A percentile compares a stretch with the other conserved stretches of the same genome.
phyloP scores from a whole-genome alignment of 2,888 invertebrate species.

The Microctonus aethiopoides region DNA sequence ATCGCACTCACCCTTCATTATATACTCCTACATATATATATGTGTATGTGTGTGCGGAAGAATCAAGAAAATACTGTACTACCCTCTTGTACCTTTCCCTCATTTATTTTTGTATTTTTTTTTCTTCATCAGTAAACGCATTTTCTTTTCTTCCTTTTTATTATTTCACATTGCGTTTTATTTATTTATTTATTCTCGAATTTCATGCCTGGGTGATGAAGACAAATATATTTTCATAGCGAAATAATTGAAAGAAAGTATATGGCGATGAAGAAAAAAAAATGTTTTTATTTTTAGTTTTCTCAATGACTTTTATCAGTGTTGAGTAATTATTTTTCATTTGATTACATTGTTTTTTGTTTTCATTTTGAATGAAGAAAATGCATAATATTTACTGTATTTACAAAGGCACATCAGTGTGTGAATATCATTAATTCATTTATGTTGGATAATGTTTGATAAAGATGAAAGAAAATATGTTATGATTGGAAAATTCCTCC shows the following conservation, averaged over 20 bases:
- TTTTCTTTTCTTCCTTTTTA: slow-evolving; percentile 16
- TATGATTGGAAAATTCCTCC: slow-evolving; percentile 31
- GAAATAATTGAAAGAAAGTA: no score
- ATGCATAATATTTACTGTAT: no score
- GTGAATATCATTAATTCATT: slow-evolving; percentile 1
- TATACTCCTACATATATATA: slow-evolving; percentile 2
- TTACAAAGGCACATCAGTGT: neutral
- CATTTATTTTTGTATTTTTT: slow-evolving; percentile 41
- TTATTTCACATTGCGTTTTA: neutral
- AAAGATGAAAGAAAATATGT: slow-evolving; percentile 42
- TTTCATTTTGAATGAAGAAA: no score
- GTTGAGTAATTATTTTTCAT: no score
- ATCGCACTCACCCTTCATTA: slow-evolving; percentile 26
- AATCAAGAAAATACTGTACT: slow-evolving; percentile 32
- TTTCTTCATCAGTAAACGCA: neutral
- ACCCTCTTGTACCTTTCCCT: slow-evolving; percentile 42
- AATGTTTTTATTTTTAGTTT: no score
- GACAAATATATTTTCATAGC: no score
- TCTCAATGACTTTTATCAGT: no score
- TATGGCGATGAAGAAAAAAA: no score
- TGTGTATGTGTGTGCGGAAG: neutral
- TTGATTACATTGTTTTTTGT: no score
- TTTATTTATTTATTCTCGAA: neutral
- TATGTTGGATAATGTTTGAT: slow-evolving; percentile 8
- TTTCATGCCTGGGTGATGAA: no score